Evolutionary conservation across 2,888 invertebrate genomes (phyloP), one percentile per base, ranked within the genome.

Genomic region (Ectemnius continuus): DNA sequence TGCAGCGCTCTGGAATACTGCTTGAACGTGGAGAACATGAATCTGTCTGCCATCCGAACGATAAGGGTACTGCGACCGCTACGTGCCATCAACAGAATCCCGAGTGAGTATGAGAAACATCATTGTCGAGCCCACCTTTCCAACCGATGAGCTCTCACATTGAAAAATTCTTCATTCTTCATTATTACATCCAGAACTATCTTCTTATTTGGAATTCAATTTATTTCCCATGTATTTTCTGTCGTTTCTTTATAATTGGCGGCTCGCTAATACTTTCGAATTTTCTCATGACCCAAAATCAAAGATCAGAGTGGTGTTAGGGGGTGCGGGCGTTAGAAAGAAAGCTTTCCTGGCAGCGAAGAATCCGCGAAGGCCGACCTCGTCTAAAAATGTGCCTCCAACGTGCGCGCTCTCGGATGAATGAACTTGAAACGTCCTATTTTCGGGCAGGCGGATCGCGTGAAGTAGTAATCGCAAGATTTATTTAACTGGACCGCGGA

Each of bases 31-130:
- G 98, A 99, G 91, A 99, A 98, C 92, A 96, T 99, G 92, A 99
- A 99, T 92, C 93, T 99, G 91, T 98, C 99, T 77, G 98, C 99
- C 71, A 99, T 99, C 90, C 94, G 99, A 88, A 99, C 99, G 79
- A 98, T 99, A 89, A 94, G 99, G 90, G 99, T 99, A 79, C 93
- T 99, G 79, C 93, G 99, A 89, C 99, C 99, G 61, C 93, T 99
- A 83, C 93, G 99, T 85, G 99, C 99, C 80, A 99, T 99, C 92
- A 99, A 99, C 94, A 95, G 99, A 91, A 99, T 99, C 94, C 99
- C 99, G 91, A 99, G 99, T 97, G 93, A 97, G 97, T 95, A 86
- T 16, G 45, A 28, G 52, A 61, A 48, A 11, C 26, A 52, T 65
- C 36, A 52, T 18, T 23, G 45, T n/a, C n/a, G 18, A 1, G 57